Base-by-base conservation (phyloP, 2,888 invertebrate genomes). In the Cyaniris semiargus region DNA sequence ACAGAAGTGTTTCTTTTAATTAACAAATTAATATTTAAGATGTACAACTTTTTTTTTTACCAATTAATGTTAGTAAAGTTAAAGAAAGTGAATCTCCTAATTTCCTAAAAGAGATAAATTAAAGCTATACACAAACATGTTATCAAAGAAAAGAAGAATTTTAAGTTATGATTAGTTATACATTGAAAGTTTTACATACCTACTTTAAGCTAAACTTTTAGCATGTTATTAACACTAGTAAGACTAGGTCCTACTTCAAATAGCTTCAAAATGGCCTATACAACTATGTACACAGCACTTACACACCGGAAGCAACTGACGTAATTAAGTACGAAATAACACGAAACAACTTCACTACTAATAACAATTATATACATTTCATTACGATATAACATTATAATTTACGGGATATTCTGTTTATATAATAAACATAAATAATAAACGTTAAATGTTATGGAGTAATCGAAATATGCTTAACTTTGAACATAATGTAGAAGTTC, bases 201-300 rank as follows among this genome's bases (percentile, higher is more conserved):
- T 66, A 66, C 60, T 31, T 66, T 27, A 27, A 66, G 66, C 18
- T 27, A 1, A 13, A 66, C 13, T 27, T 66, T 66, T 31, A 66
- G 27, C 6, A 27, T 27, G 15, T 27, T 66, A 74, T 44, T 23
- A 15, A 66, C 15, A 74, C 27, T 48, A 74, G 74, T 44, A 74
- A 48, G 74, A 74, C 48, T 44, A 74, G 44, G 27, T 74, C 48
- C 74, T 53, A 74, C 15, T 48, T 13, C 10, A 48, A 74, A 23
- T 74, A 53, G 53, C 74, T 18, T 10, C 27, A 27, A 8, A 74
- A 27, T 7, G 5, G 48, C 53, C 48, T 27, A 48, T 18, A 53
- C 18, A 74, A 23, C 2, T 44, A 6, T 53, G 80, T 87, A 91
- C 92, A 92, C 92, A 93, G 92, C 93, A 93, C 92, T 86, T 92